These are phyloP conservation scores for Hedychridium roseum DNA, from an alignment of 2,888 invertebrate genomes.

Conservation along the genomic window DNA sequence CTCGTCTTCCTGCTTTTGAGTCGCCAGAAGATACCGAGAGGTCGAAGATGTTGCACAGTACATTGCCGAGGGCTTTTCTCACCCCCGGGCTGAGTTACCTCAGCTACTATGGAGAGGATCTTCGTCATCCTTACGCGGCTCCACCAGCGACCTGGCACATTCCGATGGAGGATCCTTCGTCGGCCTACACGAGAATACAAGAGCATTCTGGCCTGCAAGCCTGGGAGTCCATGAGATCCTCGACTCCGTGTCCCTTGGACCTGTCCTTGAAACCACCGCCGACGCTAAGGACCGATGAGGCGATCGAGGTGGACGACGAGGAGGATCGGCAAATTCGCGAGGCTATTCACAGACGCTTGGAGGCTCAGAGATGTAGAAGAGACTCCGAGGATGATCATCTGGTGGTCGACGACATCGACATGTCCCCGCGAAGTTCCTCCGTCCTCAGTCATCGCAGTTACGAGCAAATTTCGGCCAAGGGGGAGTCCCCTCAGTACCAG, in stretches of 20 bases:
- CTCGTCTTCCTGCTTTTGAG: too few species aligned
- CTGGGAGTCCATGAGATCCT: slow-evolving; percentile 35
- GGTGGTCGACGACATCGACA: slow-evolving; percentile 34
- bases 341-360: slow-evolving; percentile 22
- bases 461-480: slow-evolving; percentile 25
- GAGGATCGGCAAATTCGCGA: slow-evolving; percentile 42
- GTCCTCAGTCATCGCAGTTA: slow-evolving; percentile 46
- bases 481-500: slow-evolving; percentile 11
- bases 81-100: slow-evolving; percentile 52
- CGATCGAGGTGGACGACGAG: slow-evolving; percentile 50
- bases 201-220: slow-evolving; percentile 24
- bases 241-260: slow-evolving; percentile 72
- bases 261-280: slow-evolving; percentile 72
- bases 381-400: slow-evolving; percentile 26
- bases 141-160: slow-evolving; percentile 41
- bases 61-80: slow-evolving; percentile 54
- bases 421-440: slow-evolving; percentile 45
- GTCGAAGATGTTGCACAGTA: slow-evolving; percentile 55
- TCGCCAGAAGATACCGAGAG: slow-evolving; percentile 1
- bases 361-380: slow-evolving; percentile 9
- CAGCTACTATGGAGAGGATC: slow-evolving; percentile 51
- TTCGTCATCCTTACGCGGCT: slow-evolving; percentile 40
- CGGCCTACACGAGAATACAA: slow-evolving; percentile 22
- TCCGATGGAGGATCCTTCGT: slow-evolving; percentile 36
- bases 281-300: slow-evolving; percentile 35